Evolutionary conservation across 2,888 invertebrate genomes (phyloP), one percentile per base, ranked within the genome.

Genomic region (Serripes groenlandicus): DNA sequence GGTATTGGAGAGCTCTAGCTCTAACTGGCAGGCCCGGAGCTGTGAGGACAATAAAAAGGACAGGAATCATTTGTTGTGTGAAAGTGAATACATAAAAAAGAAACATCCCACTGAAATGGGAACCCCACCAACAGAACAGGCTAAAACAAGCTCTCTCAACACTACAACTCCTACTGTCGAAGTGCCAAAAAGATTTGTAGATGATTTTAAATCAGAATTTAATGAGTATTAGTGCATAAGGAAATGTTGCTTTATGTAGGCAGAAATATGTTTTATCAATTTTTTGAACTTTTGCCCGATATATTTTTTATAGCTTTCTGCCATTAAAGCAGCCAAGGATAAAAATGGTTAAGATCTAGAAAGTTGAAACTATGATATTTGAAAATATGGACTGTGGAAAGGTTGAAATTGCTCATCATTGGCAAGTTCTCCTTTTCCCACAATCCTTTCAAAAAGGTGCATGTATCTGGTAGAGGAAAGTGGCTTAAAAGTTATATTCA

Each of bases 11-110:
- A 66, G 66, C 26, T 66, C 42, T 1, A 66, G 42, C 2, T 26
- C 34, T 42, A 37, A 35, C n/a, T 66, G 66, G 66, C 23, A 42
- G 9, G n/a, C 37, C 9, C 42, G 42, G 23, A 42, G 42, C 15
- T 66, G 66, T 42, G 42, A 66, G 21, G 3, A 58, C 4, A 66
- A 66, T 42, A 37, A 26, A 42, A 66, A 37, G 23, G 42, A 42
- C 23, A 30, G 28, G 9, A 37, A 69, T 60, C 52, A 76, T 60
- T 58, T 76, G 15, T n/a, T 76, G 28, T 76, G 75, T 60, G 75
- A 76, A 69, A 69, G 69, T n/a, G n/a, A n/a, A n/a, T n/a, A n/a
- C n/a, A n/a, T n/a, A n/a, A n/a, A n/a, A n/a, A n/a, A n/a, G n/a
- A n/a, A n/a, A n/a, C n/a, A n/a, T n/a, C n/a, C n/a, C n/a, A n/a